Percentiles rank a stretch among this genome's conserved stretches.
Evolutionary conservation across 1,140 invertebrate genomes (phyloP).

Genomic region (Plectrocnemia conspersa): DNA sequence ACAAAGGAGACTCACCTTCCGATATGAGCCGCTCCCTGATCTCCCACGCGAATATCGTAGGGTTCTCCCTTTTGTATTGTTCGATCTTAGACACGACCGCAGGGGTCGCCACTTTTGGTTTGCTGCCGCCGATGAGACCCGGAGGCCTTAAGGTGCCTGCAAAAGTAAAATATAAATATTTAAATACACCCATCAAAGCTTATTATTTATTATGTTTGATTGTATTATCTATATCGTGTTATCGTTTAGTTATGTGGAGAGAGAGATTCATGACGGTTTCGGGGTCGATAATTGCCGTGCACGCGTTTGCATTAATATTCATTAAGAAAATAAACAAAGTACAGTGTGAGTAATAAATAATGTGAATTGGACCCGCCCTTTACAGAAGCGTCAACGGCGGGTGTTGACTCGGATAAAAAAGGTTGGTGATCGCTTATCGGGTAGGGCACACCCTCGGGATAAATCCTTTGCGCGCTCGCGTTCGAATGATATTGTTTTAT

Average conservation of each 20-base stretch:
- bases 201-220: conserved; percentile 6
- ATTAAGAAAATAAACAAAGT: conserved; percentile 35
- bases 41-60: conserved; percentile 98
- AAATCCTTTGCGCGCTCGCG: too few relatives aligned
- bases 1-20: conserved; percentile 69
- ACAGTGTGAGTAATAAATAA: conserved; percentile 26
- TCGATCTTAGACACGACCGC: conserved; percentile 93
- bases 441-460: too few relatives aligned
- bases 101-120: conserved; percentile 96
- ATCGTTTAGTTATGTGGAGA: background rate
- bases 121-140: conserved; percentile 95
- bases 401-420: too few relatives aligned
- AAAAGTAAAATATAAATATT: conserved; percentile 40
- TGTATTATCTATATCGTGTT: background rate
- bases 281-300: conserved; percentile 30
- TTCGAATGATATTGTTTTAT: too few relatives aligned
- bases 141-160: conserved; percentile 90
- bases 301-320: conserved; percentile 32
- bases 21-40: conserved; percentile 90
- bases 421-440: too few relatives aligned
- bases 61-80: conserved; percentile 93
- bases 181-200: background rate
- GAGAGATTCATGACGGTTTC: conserved; percentile 4
- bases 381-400: conserved; percentile 12
- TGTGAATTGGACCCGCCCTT: conserved; percentile 18